Conservation (phyloP, 2,797 vertebrate species). For the Halcyon chelicuti region DNA sequence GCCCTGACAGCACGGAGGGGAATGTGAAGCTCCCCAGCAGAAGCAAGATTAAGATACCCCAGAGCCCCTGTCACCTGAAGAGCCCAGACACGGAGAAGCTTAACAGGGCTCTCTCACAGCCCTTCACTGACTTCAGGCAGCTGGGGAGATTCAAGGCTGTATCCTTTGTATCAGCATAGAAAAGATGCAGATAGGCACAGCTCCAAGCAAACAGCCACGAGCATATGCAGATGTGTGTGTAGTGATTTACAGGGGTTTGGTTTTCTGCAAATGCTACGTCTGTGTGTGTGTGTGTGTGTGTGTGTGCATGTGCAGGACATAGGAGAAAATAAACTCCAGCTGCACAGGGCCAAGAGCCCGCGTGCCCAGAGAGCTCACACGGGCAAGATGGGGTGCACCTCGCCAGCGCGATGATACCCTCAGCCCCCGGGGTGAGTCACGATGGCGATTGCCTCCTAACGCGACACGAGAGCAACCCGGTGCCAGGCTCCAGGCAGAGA, state of each 20-base stretch:
- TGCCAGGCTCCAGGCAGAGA: rapidly evolving
- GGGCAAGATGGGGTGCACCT: neutral
- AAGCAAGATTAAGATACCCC: neutral
- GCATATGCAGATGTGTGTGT: neutral
- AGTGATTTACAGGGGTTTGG: neutral
- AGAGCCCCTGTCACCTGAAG: neutral
- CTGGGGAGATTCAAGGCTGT: neutral
- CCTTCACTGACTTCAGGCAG: neutral
- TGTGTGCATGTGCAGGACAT: neutral
- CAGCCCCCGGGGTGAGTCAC: neutral
- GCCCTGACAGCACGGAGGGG: neutral
- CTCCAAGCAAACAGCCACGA: neutral
- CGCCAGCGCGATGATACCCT: rapidly evolving
- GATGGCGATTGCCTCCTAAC: rapidly evolving
- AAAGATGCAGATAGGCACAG: neutral
- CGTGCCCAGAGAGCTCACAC: neutral
- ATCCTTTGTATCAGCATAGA: neutral
- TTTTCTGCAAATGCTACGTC: neutral
- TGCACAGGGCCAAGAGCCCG: rapidly evolving
- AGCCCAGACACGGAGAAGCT: neutral
- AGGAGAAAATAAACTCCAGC: neutral
- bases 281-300: neutral
- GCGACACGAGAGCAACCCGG: rapidly evolving
- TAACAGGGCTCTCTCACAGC: neutral
- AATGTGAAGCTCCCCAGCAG: neutral